Evolutionary conservation across 2,113 vertebrate species (phyloP), one percentile per base, ranked within the genome.

Genomic region (Phasianus colchicus): DNA sequence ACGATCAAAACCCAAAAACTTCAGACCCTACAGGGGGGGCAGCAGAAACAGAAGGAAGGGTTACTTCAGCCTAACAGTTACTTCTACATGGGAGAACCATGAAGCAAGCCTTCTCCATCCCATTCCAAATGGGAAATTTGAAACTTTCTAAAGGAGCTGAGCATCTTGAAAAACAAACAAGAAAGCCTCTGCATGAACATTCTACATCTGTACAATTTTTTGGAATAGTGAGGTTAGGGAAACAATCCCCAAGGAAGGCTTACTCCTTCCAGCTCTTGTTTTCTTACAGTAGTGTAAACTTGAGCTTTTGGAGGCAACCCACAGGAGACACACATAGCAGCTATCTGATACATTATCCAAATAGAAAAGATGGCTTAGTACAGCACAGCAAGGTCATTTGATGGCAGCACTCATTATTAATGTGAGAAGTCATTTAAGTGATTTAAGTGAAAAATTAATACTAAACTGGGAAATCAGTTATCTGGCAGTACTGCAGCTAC

Each of bases 311-410:
- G 14, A 47, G 36, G 11, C 29, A 64, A 47, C 25, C 20, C 50
- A 17, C 21, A 18, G 48, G 43, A 34, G 6, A 21, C 4, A 29
- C 32, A 0, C 3, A 15, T 4, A 57, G n/a, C 2, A 1, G 42
- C 67, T 18, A 30, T 52, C 88, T 34, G 27, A 24, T 21, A 29
- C 4, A 2, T 61, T 24, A 71, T 42, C 58, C 32, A 42, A 25
- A 40, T 0, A 82, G 32, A 29, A 57, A 80, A 84, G 22, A 45
- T 3, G 6, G 7, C 6, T 81, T 63, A 45, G 22, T 38, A 32
- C 20, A 66, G 20, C 25, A 27, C 30, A 32, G 40, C 22, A 77
- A 89, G 58, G 34, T 40, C 75, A 34, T 25, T 34, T 58, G 36
- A 57, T 52, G 42, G 18, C 81, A 58, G 24, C 5, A 9, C 24